Evolutionary conservation across 1,140 invertebrate genomes (phyloP).

Genomic region (Lasioglossum baleicum): DNA sequence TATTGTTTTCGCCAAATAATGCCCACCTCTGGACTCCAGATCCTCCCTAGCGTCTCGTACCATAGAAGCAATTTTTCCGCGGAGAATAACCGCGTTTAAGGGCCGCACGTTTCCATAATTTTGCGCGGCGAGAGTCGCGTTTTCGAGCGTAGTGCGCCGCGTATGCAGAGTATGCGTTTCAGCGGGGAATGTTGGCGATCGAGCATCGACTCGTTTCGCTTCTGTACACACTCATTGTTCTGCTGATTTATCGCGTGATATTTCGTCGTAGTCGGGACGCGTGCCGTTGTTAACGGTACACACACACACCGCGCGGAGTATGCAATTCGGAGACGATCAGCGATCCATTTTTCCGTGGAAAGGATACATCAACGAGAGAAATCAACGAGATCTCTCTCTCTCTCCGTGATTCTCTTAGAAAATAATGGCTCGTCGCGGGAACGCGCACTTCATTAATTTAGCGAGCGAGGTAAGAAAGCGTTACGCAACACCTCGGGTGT

Average conservation of each 20-base stretch:
- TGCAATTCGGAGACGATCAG: not conserved
- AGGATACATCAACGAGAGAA: not conserved
- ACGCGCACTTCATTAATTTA: not conserved
- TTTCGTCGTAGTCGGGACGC: constrained; percentile 12
- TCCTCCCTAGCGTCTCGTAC: too few species aligned
- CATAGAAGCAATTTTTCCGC: too few species aligned
- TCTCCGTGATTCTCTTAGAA: not conserved
- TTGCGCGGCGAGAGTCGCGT: not conserved
- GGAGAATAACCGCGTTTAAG: too few species aligned
- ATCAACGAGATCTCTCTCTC: not conserved
- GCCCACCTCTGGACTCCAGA: too few species aligned
- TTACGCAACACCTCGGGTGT: not conserved
- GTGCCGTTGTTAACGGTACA: constrained; percentile 29
- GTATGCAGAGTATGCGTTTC: not conserved
- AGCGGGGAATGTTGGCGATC: not conserved
- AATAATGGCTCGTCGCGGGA: not conserved
- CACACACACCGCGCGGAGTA: not conserved
- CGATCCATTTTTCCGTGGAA: not conserved
- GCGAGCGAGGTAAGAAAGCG: not conserved
- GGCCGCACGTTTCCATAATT: too few species aligned
- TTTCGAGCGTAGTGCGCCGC: constrained; percentile 60
- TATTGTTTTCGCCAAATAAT: too few species aligned
- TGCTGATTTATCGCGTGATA: constrained; percentile 24
- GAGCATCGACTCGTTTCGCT: constrained; percentile 19
- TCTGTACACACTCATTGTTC: constrained; percentile 25